Evolutionary conservation across 2,888 invertebrate genomes (phyloP), one percentile per base, ranked within the genome.

Genomic region (Epistrophella euchroma): DNA sequence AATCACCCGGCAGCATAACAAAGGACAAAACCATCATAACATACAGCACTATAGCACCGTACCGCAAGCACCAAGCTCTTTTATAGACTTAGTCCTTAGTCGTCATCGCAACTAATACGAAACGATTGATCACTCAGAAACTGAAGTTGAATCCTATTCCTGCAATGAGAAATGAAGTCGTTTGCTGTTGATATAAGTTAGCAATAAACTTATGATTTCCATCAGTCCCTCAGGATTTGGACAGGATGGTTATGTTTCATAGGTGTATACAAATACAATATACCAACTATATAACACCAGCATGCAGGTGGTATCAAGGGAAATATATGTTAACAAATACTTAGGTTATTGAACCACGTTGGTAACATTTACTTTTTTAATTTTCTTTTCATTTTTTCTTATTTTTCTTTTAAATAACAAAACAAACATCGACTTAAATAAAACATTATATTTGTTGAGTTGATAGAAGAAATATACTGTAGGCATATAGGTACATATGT

Each of bases 181-280:
- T 62, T 70, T 60, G 37, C 50, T 74, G 83, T 79, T 84, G 84
- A 84, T 84, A 84, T 84, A 84, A 84, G 79, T 75, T 79, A 56
- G 17, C 64, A 72, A 76, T 56, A 56, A 58, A 72, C 82, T 82
- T 52, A 55, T 60, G 72, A 58, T 32, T 71, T 19, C 47, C 50
- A 45, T 50, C 45, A 37, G 35, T 56, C 64, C 37, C 74, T 22
- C n/a, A 2, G 56, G 45, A 70, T 43, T 25, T 50, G 52, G 37
- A 28, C 62, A 45, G 22, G 62, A 4, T 4, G 2, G 28, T 5
- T 64, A 28, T 13, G 17, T 6, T 10, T 64, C 4, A 4, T 17
- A 15, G 47, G 28, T 40, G 58, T 58, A 45, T 22, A 43, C 40
- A 50, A 50, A 47, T 10, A 28, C 37, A 22, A 68, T 28, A 32